A percentile compares a stretch with the other conserved stretches of the same genome.
Conservation (phyloP, 1,140 invertebrate species). For the Brachionus angularis region DNA sequence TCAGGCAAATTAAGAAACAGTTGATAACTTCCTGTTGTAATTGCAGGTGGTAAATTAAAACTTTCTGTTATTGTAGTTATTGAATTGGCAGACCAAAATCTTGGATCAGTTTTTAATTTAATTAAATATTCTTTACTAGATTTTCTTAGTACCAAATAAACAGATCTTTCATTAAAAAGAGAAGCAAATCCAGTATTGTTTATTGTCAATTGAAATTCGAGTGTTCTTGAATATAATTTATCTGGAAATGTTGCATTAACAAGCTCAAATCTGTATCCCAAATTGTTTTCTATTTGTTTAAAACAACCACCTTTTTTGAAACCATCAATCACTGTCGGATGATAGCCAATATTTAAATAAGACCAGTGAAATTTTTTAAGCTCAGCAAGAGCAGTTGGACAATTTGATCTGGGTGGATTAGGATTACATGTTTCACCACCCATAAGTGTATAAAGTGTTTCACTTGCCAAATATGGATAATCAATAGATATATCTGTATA, state of each 20-base stretch:
- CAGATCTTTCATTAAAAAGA: background rate
- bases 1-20: constrained; percentile 10
- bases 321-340: background rate
- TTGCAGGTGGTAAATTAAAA: background rate
- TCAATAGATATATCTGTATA: constrained; percentile 45
- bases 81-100: background rate
- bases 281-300: background rate
- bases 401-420: background rate
- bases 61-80: background rate
- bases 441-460: constrained; percentile 44
- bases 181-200: constrained; percentile 16
- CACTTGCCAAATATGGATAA: constrained; percentile 45
- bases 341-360: constrained; percentile 5
- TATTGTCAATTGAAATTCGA: background rate
- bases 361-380: constrained; percentile 25
- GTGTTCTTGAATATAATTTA: background rate
- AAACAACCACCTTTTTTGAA: background rate
- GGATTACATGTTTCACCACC: constrained; percentile 45
- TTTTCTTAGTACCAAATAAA: constrained; percentile 21
- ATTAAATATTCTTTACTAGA: background rate
- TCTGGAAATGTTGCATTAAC: background rate
- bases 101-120: background rate
- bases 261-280: constrained; percentile 16
- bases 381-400: background rate
- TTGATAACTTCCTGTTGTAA: background rate